phyloP scores from a whole-genome alignment of 2,797 vertebrate species.

The Crocodylus rhombifer region DNA sequence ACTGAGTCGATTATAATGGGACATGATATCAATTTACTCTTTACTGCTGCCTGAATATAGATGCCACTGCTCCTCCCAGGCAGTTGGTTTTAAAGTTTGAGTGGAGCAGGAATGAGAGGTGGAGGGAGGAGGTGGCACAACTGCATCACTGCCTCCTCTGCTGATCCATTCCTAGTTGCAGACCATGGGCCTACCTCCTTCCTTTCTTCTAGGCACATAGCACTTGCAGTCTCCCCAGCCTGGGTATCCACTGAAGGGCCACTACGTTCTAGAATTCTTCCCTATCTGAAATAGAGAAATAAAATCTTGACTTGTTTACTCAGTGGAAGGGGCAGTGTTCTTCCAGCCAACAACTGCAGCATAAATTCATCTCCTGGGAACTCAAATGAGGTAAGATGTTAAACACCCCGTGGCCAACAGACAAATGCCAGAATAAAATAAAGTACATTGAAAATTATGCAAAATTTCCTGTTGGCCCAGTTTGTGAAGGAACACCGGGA shows the following conservation, averaged over 20 bases:
- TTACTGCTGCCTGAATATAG: no score
- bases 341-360: background rate
- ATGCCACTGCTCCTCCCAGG: no score
- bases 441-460: conserved; percentile 13
- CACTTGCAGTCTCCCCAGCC: background rate
- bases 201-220: background rate
- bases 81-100: no score
- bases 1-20: no score
- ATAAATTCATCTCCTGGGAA: background rate
- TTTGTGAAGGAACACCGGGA: conserved; percentile 25
- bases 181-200: background rate
- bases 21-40: no score
- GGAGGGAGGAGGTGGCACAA: no score
- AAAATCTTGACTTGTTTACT: background rate
- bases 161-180: no score
- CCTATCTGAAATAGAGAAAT: background rate
- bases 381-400: background rate
- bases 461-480: conserved; percentile 67
- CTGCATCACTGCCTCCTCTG: no score
- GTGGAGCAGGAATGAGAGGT: no score
- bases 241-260: background rate
- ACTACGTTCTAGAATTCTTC: background rate
- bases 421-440: background rate
- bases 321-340: background rate
- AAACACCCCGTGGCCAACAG: background rate